phyloP scores from a whole-genome alignment of 2,888 invertebrate species.

The Perdita meconis region DNA sequence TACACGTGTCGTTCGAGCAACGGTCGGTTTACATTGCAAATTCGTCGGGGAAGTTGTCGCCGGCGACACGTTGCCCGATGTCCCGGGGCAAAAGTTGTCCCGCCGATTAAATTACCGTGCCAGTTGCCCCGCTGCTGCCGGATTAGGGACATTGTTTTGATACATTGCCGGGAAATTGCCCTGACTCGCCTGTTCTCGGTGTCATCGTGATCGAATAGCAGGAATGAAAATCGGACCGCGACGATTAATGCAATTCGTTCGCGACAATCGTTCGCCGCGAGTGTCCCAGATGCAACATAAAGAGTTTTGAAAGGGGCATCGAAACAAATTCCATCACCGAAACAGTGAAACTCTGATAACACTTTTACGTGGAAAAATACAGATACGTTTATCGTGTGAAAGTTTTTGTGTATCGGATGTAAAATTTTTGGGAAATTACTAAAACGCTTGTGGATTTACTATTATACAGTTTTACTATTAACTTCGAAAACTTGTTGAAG shows the following conservation, averaged over 20 bases:
- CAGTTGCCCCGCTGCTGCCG: constrained; percentile 53
- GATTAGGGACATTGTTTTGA: constrained; percentile 45
- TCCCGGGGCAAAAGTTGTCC: constrained; percentile 71
- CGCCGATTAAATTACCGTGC: constrained; percentile 79
- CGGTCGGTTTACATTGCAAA: constrained; percentile 81
- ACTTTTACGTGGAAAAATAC: too few species aligned
- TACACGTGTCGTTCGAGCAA: constrained; percentile 72
- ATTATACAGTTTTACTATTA: too few species aligned
- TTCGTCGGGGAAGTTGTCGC: constrained; percentile 75
- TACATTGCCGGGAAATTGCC: constrained; percentile 7
- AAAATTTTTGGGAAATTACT: too few species aligned
- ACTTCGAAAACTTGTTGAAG: too few species aligned
- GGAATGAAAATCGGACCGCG: not conserved
- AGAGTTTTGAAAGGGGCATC: not conserved
- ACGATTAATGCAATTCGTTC: constrained; percentile 2
- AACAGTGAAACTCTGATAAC: too few species aligned
- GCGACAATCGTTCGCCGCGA: not conserved
- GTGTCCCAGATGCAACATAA: not conserved
- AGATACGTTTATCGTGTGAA: too few species aligned
- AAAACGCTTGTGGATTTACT: too few species aligned
- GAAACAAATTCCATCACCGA: too few species aligned
- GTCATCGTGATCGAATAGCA: not conserved
- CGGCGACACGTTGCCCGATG: constrained; percentile 63
- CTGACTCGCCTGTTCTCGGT: not conserved
- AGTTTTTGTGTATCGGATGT: too few species aligned